phyloP scores from a whole-genome alignment of 2,797 vertebrate genomes.

The Fratercula arctica region DNA sequence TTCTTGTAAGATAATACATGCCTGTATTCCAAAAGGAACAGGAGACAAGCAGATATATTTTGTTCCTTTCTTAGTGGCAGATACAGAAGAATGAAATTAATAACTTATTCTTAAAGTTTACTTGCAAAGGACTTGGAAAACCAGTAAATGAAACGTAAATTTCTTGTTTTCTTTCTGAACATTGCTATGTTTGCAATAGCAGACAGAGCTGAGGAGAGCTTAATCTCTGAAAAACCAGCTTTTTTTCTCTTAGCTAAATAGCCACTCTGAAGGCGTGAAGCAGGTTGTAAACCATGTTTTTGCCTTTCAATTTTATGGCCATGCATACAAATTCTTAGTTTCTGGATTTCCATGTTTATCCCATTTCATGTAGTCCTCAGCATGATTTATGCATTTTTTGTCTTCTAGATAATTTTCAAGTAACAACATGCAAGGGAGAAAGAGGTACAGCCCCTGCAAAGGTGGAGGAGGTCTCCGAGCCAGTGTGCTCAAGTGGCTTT shows the following conservation, averaged over 20 bases:
- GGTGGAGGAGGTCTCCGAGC: neutral
- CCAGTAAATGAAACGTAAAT: neutral
- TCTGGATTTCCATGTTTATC: neutral
- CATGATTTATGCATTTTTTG: neutral
- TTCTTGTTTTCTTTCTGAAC: neutral
- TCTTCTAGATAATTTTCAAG: neutral
- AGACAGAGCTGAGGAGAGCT: neutral
- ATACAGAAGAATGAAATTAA: neutral
- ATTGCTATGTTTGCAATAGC: neutral
- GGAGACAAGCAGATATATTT: neutral
- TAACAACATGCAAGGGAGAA: accelerated
- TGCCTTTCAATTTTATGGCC: neutral
- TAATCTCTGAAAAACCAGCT: neutral
- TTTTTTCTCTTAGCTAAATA: neutral
- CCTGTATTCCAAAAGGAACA: neutral
- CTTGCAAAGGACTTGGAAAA: neutral
- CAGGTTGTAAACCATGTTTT: neutral
- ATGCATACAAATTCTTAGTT: neutral
- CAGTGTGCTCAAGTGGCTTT: neutral
- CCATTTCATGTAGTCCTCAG: neutral
- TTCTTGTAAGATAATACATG: neutral
- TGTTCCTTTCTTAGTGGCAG: neutral
- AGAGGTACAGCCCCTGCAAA: neutral
- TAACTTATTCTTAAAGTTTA: neutral
- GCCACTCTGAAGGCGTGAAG: neutral